Evolutionary conservation across 1,140 invertebrate genomes (phyloP), one percentile per base, ranked within the genome.

Genomic region (Zaprionus taronus): DNA sequence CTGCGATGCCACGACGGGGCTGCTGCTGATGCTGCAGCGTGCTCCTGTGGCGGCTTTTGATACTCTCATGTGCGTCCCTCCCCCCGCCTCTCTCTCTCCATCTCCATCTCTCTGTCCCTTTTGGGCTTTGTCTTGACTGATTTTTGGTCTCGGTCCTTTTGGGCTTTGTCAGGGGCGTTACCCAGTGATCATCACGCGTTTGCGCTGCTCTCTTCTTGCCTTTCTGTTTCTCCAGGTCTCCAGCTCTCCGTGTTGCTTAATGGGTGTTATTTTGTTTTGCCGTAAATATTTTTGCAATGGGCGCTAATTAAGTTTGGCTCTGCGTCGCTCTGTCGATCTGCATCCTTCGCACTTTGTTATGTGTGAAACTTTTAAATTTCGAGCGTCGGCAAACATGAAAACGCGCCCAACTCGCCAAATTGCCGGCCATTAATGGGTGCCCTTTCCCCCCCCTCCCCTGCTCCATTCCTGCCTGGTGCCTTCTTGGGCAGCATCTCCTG

Each of bases 121-220:
- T 34, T 34, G 31, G 31, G 9, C 41, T 47, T 47, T 47, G 41
- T 47, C 41, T 47, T 47, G 41, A 17, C 41, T 47, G 41, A 47
- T 17, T 28, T 61, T n/a, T 6, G 38, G 60, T 17, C 58, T 66
- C 38, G 22, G 47, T 49, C 58, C 58, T 81, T 79, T 79, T 65
- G 81, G 79, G 44, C 66, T 85, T 84, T 85, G 73, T 77, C 77
- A 87, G 82, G 89, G 89, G 89, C 89, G 90, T 91, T 91, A 82
- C 90, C 90, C 80, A 84, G 85, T 91, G 90, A 91, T 91, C 90
- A 91, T 91, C 90, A 91, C 90, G 90, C 90, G 91, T 91, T 91
- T 91, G 85, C 89, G 79, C 82, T 80, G 64, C 69, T 70, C 44
- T 74, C 26, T 31, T 44, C 65, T 49, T 51, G 38, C 55, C 73